Conservation (phyloP, 2,888 invertebrate genomes). For the Phalera bucephala region DNA sequence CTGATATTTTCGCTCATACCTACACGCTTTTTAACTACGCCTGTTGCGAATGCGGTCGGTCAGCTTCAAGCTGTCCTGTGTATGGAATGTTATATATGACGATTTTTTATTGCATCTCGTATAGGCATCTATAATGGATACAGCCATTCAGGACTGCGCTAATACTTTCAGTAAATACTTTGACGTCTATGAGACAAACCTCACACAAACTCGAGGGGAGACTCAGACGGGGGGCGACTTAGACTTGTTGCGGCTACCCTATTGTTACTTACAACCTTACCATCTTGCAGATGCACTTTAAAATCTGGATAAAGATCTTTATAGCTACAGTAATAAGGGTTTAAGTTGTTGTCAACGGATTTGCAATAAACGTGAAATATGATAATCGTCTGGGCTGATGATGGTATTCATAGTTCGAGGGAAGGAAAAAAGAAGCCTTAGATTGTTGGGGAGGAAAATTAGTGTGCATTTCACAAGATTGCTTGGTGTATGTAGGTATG, state of each 20-base stretch:
- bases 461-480: constrained; percentile 58
- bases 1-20: too few species aligned
- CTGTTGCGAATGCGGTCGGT: too few species aligned
- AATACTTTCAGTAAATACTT: constrained; percentile 74
- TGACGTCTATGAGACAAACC: constrained; percentile 64
- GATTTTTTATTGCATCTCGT: too few species aligned
- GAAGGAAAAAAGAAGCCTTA: constrained; percentile 62
- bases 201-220: constrained; percentile 58
- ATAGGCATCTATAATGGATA: constrained; percentile 30
- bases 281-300: constrained; percentile 17
- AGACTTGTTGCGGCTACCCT: constrained; percentile 65
- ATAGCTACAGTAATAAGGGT: constrained; percentile 7
- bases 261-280: constrained; percentile 46
- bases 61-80: too few species aligned
- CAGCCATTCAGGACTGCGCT: constrained; percentile 41
- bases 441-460: constrained; percentile 51
- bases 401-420: constrained; percentile 74
- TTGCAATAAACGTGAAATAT: constrained; percentile 64
- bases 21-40: too few species aligned
- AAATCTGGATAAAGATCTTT: constrained; percentile 13
- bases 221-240: constrained; percentile 57
- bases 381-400: constrained; percentile 74
- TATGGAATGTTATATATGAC: too few species aligned
- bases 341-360: neutral
- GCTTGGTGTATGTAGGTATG: constrained; percentile 18